Conservation (phyloP, 2,113 vertebrate genomes). For the Lipotes vexillifer region DNA sequence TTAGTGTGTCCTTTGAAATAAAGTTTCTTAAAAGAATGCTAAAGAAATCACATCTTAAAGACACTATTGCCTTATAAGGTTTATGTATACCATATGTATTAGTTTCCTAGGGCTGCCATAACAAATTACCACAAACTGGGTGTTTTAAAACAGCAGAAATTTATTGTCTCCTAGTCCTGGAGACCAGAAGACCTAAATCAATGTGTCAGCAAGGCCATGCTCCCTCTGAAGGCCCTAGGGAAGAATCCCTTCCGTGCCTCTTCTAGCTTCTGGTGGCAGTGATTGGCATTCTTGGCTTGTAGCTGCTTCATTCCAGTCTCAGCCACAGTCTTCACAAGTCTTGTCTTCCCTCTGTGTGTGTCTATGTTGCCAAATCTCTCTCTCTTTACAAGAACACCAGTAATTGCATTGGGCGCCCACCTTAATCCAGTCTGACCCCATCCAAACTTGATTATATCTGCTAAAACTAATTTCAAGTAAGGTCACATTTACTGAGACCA, state of each 20-base stretch:
- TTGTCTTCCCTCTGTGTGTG: background rate
- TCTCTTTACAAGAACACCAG: background rate
- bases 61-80: background rate
- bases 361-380: background rate
- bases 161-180: background rate
- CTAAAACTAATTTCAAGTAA: background rate
- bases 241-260: background rate
- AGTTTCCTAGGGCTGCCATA: background rate
- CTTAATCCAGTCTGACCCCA: background rate
- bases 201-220: background rate
- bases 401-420: background rate
- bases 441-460: background rate
- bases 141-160: background rate
- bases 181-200: background rate
- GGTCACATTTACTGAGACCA: background rate
- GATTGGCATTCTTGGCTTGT: background rate
- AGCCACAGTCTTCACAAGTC: background rate
- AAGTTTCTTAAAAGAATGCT: background rate
- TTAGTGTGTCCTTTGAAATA: constrained; percentile 10
- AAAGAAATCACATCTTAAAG: background rate
- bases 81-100: background rate
- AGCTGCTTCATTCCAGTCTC: background rate
- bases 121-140: background rate
- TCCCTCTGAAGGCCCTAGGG: background rate
- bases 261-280: background rate